Evolutionary conservation across 2,888 invertebrate species (phyloP).

Genomic region (Lasiommata megera): DNA sequence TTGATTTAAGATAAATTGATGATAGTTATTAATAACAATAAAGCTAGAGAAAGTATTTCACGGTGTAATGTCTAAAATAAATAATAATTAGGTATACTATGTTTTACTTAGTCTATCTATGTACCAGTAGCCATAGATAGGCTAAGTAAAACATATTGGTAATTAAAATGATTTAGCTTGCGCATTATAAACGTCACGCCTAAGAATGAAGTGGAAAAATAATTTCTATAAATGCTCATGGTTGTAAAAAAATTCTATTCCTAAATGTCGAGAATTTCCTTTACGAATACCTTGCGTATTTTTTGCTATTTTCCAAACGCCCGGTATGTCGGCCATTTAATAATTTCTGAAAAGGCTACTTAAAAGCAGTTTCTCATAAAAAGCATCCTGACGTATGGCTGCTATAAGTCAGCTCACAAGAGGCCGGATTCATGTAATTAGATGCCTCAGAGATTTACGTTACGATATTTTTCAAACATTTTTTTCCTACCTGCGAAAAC

Average conservation of each 20-base stretch:
- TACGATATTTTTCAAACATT: constrained; percentile 64
- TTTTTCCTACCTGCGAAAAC: constrained; percentile 35
- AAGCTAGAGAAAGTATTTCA: too few species aligned
- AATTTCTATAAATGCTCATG: background rate
- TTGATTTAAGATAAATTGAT: too few species aligned
- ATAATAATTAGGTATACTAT: too few species aligned
- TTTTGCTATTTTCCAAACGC: constrained; percentile 36
- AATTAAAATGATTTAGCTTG: too few species aligned
- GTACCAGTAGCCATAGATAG: too few species aligned
- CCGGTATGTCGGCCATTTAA: constrained; percentile 44
- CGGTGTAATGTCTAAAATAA: too few species aligned
- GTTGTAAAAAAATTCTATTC: constrained; percentile 9
- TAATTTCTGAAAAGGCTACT: constrained; percentile 52
- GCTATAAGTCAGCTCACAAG: constrained; percentile 51
- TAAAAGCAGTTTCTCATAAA: constrained; percentile 62
- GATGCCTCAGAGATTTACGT: constrained; percentile 74
- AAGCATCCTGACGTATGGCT: constrained; percentile 71
- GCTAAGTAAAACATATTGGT: too few species aligned
- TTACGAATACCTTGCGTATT: constrained; percentile 23
- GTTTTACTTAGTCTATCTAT: too few species aligned
- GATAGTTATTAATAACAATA: too few species aligned
- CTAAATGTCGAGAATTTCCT: constrained; percentile 18
- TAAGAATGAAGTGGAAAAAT: too few species aligned
- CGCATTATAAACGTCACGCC: too few species aligned
- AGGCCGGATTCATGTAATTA: constrained; percentile 73